Evolutionary conservation across 2,113 vertebrate species (phyloP).

Genomic region (Mohoua ochrocephala): DNA sequence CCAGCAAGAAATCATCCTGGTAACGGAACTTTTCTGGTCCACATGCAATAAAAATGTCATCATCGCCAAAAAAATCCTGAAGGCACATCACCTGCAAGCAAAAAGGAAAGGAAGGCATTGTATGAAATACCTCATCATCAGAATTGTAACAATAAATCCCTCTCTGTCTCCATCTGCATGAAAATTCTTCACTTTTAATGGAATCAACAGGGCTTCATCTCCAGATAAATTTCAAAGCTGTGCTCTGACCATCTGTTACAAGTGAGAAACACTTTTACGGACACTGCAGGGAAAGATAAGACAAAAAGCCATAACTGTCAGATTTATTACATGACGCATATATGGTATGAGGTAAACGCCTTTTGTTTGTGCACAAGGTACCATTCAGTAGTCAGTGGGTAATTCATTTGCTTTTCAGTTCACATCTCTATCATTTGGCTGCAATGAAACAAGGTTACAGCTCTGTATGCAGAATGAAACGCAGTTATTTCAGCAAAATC

Average conservation of each 20-base stretch:
- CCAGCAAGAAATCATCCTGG: constrained; percentile 97
- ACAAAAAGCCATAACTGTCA: constrained; percentile 28
- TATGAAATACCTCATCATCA: constrained; percentile 38
- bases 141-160: constrained; percentile 13
- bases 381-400: not conserved
- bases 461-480: not conserved
- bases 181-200: constrained; percentile 49
- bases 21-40: constrained; percentile 99
- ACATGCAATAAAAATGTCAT: constrained; percentile 98
- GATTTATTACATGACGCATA: constrained; percentile 36
- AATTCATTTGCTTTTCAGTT: not conserved
- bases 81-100: constrained; percentile 88
- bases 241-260: constrained; percentile 52
- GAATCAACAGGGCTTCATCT: constrained; percentile 48
- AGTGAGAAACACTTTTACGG: constrained; percentile 49
- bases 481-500: not conserved
- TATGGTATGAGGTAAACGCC: constrained; percentile 18
- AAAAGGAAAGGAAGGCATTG: constrained; percentile 51
- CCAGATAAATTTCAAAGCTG: constrained; percentile 55
- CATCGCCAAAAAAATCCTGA: constrained; percentile 97
- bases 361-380: constrained; percentile 27
- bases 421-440: not conserved
- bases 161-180: not conserved
- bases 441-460: not conserved
- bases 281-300: constrained; percentile 12